A percentile compares a stretch with the other conserved stretches of the same genome.
These are phyloP conservation scores for Pedicia rivosa DNA, from an alignment of 2,888 invertebrate species.

Conservation along the genomic window DNA sequence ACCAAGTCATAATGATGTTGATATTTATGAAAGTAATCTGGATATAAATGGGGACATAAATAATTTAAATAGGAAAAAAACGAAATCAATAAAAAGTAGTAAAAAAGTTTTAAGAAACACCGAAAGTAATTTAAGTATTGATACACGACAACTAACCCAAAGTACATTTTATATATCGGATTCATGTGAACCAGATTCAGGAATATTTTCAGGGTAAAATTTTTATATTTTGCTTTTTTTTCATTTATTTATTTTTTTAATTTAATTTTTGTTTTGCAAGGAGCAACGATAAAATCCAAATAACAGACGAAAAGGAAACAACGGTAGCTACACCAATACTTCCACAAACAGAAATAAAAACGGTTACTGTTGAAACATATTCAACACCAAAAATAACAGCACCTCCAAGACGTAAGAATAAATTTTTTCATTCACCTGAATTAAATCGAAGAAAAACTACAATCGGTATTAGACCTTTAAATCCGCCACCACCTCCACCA, in stretches of 20 bases:
- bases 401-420: constrained; percentile 1
- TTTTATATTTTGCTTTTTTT: not conserved
- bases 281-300: not conserved
- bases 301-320: not conserved
- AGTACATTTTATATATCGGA: constrained; percentile 60
- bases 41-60: too few relatives aligned
- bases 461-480: constrained; percentile 26
- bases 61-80: constrained; percentile 26
- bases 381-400: not conserved
- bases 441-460: constrained; percentile 23
- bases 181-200: constrained; percentile 46
- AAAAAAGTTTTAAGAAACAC: constrained; percentile 43
- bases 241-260: not conserved
- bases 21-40: not conserved
- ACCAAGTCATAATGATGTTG: not conserved
- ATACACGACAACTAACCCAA: constrained; percentile 32
- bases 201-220: constrained; percentile 31
- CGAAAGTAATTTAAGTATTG: constrained; percentile 36
- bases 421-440: not conserved
- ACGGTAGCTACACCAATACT: not conserved
- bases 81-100: constrained; percentile 35
- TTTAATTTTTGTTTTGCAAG: not conserved
- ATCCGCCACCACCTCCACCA: constrained; percentile 31
- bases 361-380: too few relatives aligned
- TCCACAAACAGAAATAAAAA: not conserved